phyloP scores from a whole-genome alignment of 2,113 vertebrate genomes.

The Beaufortia kweichowensis region DNA sequence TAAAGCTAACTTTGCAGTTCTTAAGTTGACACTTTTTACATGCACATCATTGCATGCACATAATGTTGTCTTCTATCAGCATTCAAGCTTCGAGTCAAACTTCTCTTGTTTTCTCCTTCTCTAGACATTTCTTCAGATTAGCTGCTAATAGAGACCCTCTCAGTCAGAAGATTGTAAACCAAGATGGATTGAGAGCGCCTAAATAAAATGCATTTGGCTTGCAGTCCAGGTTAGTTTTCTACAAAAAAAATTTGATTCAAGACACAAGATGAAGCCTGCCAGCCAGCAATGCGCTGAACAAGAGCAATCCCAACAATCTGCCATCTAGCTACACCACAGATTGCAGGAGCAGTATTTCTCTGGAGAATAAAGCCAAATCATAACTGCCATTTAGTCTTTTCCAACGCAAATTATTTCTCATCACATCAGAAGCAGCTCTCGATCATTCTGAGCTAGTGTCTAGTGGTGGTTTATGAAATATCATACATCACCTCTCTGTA shows the following conservation, averaged over 20 bases:
- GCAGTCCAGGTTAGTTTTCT: constrained; percentile 52
- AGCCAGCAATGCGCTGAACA: constrained; percentile 43
- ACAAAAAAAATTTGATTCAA: constrained; percentile 52
- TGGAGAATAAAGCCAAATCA: constrained; percentile 16
- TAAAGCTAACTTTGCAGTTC: neutral
- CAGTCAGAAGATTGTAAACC: neutral
- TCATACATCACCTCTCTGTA: constrained; percentile 11
- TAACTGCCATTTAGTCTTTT: constrained; percentile 26
- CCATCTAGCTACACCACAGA: constrained; percentile 1
- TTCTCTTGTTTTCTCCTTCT: neutral
- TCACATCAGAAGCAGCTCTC: constrained; percentile 20
- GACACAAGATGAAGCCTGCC: constrained; percentile 46
- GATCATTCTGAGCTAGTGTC: constrained; percentile 13
- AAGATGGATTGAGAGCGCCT: constrained; percentile 5
- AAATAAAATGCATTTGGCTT: constrained; percentile 16
- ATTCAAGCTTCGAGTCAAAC: constrained; percentile 14
- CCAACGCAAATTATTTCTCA: constrained; percentile 30
- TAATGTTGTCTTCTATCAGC: constrained; percentile 16
- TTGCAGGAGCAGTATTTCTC: neutral
- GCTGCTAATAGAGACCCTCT: neutral
- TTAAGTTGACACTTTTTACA: neutral
- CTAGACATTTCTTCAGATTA: neutral
- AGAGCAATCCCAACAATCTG: constrained; percentile 41
- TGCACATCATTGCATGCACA: neutral
- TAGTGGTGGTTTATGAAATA: neutral